Percentiles rank a stretch among this genome's conserved stretches.
Evolutionary conservation across 2,888 invertebrate species (phyloP).

Genomic region (Amphipoea oculea): DNA sequence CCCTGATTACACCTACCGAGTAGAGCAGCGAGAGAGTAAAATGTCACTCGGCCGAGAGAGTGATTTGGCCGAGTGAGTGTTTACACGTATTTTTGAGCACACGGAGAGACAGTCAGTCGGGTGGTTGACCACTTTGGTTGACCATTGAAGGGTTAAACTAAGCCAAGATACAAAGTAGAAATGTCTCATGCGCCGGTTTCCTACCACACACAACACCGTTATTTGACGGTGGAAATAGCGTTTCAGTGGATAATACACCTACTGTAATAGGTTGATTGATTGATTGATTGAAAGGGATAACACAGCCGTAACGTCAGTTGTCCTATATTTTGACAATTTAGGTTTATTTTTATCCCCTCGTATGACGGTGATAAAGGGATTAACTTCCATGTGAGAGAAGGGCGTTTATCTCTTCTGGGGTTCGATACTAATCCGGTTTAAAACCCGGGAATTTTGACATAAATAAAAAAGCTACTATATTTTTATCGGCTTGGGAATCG

Average conservation of each 20-base stretch:
- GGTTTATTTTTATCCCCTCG: conserved; percentile 9
- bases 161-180: no score
- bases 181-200: neutral
- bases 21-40: no score
- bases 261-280: neutral
- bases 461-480: conserved; percentile 24
- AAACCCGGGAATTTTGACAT: conserved; percentile 6
- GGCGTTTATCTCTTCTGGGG: conserved; percentile 2
- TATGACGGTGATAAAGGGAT: conserved; percentile 22
- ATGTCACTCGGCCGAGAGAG: no score
- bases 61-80: no score
- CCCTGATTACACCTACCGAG: no score
- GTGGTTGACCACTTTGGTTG: neutral
- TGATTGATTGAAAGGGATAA: neutral
- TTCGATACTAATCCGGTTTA: conserved; percentile 28
- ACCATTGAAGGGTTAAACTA: neutral
- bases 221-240: no score
- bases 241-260: neutral
- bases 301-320: neutral
- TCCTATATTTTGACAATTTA: neutral
- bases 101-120: no score
- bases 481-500: conserved; percentile 19
- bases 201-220: neutral
- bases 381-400: conserved; percentile 8
- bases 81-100: no score